Evolutionary conservation across 2,888 invertebrate genomes (phyloP), one percentile per base, ranked within the genome.

Genomic region (Eupithecia exiguata): DNA sequence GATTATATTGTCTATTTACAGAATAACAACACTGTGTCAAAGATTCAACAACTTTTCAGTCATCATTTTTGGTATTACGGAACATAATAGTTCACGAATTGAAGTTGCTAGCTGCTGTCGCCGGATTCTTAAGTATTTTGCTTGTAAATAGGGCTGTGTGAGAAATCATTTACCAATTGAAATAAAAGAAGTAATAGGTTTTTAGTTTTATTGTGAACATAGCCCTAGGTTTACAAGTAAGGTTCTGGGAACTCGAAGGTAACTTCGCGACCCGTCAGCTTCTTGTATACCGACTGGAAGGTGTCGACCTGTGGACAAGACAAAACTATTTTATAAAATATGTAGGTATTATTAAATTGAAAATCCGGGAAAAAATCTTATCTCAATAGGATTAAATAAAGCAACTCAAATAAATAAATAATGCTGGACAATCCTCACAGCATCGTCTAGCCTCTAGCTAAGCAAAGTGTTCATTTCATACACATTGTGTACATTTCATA

Each of bases 191-290:
- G 71, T 68, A 35, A 70, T 86, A 75, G 80, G 86, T 80, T 92
- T 93, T 92, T 89, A 82, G 83, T 85, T 94, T 94, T 93, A 94
- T 92, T 94, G 93, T 92, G 92, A 93, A 93, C 87, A 92, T 90
- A 91, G 82, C 93, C 91, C 93, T 91, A 90, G 70, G 85, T 95
- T 97, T 97, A 98, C 97, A 98, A 97, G 96, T 97, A 98, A 86
- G 98, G 98, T 95, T 99, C 99, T 79, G 99, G 99, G 95, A 99
- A 99, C 96, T 99, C 99, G 93, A 99, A 99, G 83, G 97, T 98
- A 75, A 99, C 99, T 95, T 99, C 99, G 91, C 99, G 98, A 84
- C 99, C 99, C 85, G 99, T 99, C 86, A 99, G 95, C 95, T 99
- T 99, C 96, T 99, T 99, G 96, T 99, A 99, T 82, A 99, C 99